Conservation (phyloP, 2,888 invertebrate genomes). For the Thereva unica region DNA sequence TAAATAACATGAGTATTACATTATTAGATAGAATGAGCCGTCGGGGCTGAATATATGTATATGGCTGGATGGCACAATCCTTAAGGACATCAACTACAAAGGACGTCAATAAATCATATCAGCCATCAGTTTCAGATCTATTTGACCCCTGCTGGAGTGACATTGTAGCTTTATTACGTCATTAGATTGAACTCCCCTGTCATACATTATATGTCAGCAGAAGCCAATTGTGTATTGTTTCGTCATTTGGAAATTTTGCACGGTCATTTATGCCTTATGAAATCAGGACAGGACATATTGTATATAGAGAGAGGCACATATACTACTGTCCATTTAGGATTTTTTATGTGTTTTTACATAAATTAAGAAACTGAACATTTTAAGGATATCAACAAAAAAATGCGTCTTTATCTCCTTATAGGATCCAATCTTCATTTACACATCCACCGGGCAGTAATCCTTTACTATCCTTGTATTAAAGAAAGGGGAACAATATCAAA, state of each 20-base stretch:
- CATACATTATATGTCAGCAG: background rate
- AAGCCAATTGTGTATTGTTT: constrained; percentile 23
- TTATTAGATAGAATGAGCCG: constrained; percentile 39
- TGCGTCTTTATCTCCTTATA: no score
- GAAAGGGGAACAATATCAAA: background rate
- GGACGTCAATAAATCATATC: constrained; percentile 42
- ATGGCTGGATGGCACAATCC: constrained; percentile 24
- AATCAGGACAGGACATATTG: background rate
- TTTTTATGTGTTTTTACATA: no score
- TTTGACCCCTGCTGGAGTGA: constrained; percentile 26
- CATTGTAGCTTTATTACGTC: constrained; percentile 34
- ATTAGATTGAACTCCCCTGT: constrained; percentile 26
- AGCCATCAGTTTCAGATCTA: constrained; percentile 36
- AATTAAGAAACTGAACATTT: no score
- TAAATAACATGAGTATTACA: constrained; percentile 42
- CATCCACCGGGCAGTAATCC: constrained; percentile 11
- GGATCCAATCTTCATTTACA: background rate
- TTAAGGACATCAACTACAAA: constrained; percentile 37
- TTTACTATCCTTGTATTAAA: constrained; percentile 24
- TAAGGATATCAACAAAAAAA: no score
- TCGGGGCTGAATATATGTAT: constrained; percentile 4
- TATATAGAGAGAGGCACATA: background rate
- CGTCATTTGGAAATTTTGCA: constrained; percentile 27
- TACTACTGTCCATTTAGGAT: constrained; percentile 1
- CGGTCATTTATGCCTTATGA: constrained; percentile 19